These are phyloP conservation scores for Drosophila macrothrix DNA, from an alignment of 2,888 invertebrate genomes.

Conservation along the genomic window DNA sequence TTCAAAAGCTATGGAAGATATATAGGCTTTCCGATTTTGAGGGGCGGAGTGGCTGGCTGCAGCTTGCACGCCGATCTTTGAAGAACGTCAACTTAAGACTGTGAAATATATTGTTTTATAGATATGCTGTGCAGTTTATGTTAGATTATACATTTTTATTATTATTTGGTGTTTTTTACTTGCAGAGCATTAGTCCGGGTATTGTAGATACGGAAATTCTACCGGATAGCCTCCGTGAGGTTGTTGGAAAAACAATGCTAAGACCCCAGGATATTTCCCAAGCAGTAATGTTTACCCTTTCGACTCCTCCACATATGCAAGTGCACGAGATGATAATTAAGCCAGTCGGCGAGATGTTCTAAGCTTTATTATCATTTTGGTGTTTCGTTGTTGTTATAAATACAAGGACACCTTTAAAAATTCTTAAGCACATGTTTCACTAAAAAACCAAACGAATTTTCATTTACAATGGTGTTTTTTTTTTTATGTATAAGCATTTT, in stretches of 20 bases:
- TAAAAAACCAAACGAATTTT: not conserved
- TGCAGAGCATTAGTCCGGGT: slow-evolving; percentile 79
- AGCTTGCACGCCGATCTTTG: not conserved
- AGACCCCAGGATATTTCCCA: slow-evolving; percentile 76
- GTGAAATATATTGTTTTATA: not conserved
- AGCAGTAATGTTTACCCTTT: slow-evolving; percentile 75
- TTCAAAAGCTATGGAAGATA: not conserved
- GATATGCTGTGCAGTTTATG: not conserved
- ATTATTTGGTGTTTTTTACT: not conserved
- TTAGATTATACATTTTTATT: not conserved
- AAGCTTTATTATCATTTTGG: not conserved
- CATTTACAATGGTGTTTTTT: not conserved
- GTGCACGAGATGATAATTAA: slow-evolving; percentile 78
- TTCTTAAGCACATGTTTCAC: not conserved
- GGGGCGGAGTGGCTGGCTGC: too few species aligned
- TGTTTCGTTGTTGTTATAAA: not conserved
- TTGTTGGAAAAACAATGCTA: slow-evolving; percentile 51
- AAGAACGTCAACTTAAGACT: not conserved
- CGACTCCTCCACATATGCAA: slow-evolving; percentile 78
- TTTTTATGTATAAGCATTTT: not conserved
- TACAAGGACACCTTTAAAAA: not conserved
- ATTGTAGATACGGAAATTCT: slow-evolving; percentile 79
- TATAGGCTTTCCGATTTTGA: not conserved
- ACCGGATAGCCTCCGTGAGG: slow-evolving; percentile 43
- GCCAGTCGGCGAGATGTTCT: slow-evolving; percentile 55